Conservation (phyloP, 2,113 vertebrate genomes). For the Mionectes macconnelli region DNA sequence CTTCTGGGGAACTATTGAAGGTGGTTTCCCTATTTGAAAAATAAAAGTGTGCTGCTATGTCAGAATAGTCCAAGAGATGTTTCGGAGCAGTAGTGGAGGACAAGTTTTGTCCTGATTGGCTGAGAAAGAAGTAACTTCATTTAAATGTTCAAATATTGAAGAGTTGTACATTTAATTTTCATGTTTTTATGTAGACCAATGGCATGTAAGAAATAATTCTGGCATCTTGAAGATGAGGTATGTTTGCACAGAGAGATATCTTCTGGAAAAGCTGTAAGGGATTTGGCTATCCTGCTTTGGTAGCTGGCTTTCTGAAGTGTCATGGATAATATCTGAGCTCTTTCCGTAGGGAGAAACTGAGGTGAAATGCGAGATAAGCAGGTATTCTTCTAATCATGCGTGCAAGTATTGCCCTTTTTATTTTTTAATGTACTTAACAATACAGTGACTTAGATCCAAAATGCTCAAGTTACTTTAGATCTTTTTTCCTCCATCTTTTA, state of each 20-base stretch:
- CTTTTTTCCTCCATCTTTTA: constrained; percentile 71
- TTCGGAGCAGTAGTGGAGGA: neutral
- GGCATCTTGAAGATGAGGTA: neutral
- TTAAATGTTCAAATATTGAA: neutral
- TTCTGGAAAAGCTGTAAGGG: neutral
- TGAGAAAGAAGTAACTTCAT: neutral
- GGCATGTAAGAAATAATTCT: neutral
- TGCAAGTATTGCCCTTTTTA: neutral
- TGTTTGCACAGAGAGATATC: neutral
- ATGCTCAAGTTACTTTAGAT: constrained; percentile 13
- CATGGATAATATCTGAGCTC: neutral
- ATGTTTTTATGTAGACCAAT: neutral
- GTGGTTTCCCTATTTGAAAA: neutral
- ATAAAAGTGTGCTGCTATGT: neutral
- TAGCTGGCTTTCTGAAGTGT: neutral
- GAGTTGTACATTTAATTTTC: neutral
- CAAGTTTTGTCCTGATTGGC: neutral
- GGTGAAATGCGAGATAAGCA: neutral
- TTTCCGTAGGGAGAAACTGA: neutral
- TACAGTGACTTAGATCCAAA: neutral
- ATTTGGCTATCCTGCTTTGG: neutral
- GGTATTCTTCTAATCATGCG: neutral
- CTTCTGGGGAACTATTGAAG: neutral
- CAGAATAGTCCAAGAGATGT: neutral
- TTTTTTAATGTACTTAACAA: neutral